These are phyloP conservation scores for Sarcophaga subvicina DNA, from an alignment of 2,888 invertebrate genomes.

Conservation along the genomic window DNA sequence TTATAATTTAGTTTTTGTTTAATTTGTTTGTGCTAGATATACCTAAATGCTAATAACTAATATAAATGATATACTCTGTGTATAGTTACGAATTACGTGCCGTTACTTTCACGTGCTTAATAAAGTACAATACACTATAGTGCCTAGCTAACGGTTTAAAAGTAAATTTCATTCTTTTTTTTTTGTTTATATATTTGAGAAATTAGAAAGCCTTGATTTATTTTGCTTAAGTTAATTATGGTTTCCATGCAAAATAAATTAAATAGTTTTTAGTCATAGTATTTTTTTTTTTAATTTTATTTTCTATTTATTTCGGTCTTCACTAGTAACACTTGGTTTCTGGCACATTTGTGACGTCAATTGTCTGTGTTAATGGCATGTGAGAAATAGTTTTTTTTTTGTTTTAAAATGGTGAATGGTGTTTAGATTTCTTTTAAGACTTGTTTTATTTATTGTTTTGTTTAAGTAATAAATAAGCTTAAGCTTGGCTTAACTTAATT, in stretches of 20 bases:
- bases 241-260: slow-evolving; percentile 9
- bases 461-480: too few species aligned
- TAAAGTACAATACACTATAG: too few species aligned
- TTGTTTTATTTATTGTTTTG: slow-evolving; percentile 25
- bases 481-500: too few species aligned
- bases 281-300: neutral
- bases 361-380: slow-evolving; percentile 56
- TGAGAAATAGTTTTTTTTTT: slow-evolving; percentile 35
- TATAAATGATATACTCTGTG: too few species aligned
- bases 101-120: too few species aligned
- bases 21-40: too few species aligned
- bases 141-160: too few species aligned
- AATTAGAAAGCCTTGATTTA: slow-evolving; percentile 1
- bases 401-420: too few species aligned
- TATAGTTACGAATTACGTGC: too few species aligned
- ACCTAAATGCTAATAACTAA: too few species aligned
- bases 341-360: slow-evolving; percentile 67
- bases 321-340: slow-evolving; percentile 51
- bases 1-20: too few species aligned
- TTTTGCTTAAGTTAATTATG: slow-evolving; percentile 4
- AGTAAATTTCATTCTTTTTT: too few species aligned
- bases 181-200: neutral
- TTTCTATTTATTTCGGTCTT: slow-evolving; percentile 35
- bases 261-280: slow-evolving; percentile 25
- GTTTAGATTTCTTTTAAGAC: slow-evolving; percentile 30